Conservation (phyloP, 2,888 invertebrate species). For the Caenorhabditis virilis region DNA sequence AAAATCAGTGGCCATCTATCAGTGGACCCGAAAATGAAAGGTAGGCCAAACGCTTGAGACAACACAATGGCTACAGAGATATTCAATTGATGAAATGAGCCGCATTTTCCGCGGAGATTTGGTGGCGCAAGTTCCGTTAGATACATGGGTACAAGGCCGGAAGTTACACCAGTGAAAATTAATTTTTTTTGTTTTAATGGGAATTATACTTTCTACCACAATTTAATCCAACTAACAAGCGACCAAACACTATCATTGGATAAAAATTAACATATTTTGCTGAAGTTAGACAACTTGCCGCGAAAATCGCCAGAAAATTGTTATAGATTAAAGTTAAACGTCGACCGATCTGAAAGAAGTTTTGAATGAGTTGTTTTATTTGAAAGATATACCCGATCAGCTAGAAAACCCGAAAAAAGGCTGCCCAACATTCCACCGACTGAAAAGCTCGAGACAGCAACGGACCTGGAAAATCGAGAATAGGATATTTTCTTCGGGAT, state of each 20-base stretch:
- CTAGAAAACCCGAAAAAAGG: conserved; percentile 20
- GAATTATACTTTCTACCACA: conserved; percentile 11
- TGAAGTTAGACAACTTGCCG: conserved; percentile 77
- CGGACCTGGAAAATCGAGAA: conserved; percentile 12
- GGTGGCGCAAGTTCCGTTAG: conserved; percentile 84
- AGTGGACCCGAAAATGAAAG: conserved; percentile 77
- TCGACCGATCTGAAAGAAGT: conserved; percentile 20
- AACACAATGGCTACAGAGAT: conserved; percentile 84
- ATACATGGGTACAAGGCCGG: conserved; percentile 86
- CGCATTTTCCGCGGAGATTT: conserved; percentile 81
- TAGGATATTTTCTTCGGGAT: neutral
- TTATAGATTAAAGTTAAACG: conserved; percentile 79
- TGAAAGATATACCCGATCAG: conserved; percentile 12
- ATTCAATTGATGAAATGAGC: conserved; percentile 86
- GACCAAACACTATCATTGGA: conserved; percentile 26
- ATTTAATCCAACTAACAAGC: conserved; percentile 75
- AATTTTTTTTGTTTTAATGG: neutral
- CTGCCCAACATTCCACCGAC: conserved; percentile 34
- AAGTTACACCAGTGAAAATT: conserved; percentile 77
- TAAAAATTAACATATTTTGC: conserved; percentile 74
- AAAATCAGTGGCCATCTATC: conserved; percentile 79
- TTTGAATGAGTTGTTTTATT: neutral
- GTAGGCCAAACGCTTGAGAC: conserved; percentile 77
- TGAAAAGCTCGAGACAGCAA: conserved; percentile 35
- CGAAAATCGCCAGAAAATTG: conserved; percentile 79